These are phyloP conservation scores for Drosophila tanythrix DNA, from an alignment of 2,888 invertebrate species.

Conservation along the genomic window DNA sequence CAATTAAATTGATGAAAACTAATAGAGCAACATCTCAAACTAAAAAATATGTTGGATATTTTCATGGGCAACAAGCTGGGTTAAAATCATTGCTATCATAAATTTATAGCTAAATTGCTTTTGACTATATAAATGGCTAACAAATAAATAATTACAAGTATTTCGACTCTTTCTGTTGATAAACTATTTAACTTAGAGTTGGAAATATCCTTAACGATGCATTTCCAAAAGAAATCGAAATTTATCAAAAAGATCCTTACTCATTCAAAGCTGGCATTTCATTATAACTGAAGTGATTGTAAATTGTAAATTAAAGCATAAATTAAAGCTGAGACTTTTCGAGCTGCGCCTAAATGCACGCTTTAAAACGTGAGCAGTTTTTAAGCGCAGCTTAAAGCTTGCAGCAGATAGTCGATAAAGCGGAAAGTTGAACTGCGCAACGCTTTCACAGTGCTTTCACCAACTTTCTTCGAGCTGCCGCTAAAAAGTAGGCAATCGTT, in stretches of 20 bases:
- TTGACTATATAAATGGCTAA: not conserved
- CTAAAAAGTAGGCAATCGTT: slow-evolving; percentile 34
- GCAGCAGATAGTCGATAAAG: not conserved
- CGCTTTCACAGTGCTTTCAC: slow-evolving; percentile 34
- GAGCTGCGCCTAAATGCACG: slow-evolving; percentile 14
- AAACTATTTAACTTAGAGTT: not conserved
- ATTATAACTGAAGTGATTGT: not conserved
- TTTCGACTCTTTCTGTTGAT: not conserved
- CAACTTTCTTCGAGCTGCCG: not conserved
- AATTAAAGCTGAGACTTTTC: slow-evolving; percentile 1
- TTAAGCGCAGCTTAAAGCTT: slow-evolving; percentile 23
- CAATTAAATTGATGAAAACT: not conserved
- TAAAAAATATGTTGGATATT: fast-evolving
- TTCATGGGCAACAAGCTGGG: not conserved
- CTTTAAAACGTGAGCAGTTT: not conserved
- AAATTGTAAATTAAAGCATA: slow-evolving; percentile 19
- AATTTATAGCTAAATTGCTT: not conserved
- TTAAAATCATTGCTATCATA: not conserved
- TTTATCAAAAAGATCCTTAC: not conserved
- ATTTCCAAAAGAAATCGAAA: not conserved
- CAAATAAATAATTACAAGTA: not conserved
- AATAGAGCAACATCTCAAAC: not conserved
- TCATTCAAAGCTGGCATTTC: not conserved
- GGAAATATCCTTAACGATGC: not conserved
- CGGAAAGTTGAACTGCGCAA: slow-evolving; percentile 2